Evolutionary conservation across 2,113 vertebrate genomes (phyloP), one percentile per base, ranked within the genome.

Genomic region (Myiozetetes cayanensis): DNA sequence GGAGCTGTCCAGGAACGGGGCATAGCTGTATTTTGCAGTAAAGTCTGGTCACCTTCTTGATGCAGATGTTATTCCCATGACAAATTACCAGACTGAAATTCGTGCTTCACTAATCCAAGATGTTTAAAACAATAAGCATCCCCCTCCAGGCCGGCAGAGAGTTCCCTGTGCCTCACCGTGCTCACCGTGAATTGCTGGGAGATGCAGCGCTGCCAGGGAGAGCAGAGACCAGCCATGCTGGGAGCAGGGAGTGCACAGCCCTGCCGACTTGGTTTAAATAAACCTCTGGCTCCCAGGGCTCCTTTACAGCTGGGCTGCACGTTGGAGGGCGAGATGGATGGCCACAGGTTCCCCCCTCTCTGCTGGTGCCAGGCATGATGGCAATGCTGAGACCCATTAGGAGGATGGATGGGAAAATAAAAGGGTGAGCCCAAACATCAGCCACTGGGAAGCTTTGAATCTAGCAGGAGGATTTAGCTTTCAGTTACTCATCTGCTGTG

Each of bases 191-290:
- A 7, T 3, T 10, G 28, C 49, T 68, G 70, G 73, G 59, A 65
- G 49, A 35, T 8, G 8, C 1, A 27, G 33, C 25, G 17, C 61
- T 62, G 56, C 61, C 1, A 3, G 44, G 46, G 30, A 65, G 52
- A 43, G 15, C 58, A 18, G 43, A 49, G 56, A 49, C 30, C 43
- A 63, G 47, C 47, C 2, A 2, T 20, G 62, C 6, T 1, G 0
- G 2, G 21, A 12, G 18, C 55, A 8, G 22, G 1, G 27, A 12
- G 58, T 2, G 1, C 22, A 13, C 2, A 2, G 63, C 10, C 33
- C 8, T 2, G 11, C 55, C 5, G 21, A 2, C 23, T 35, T 30
- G 37, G 21, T 90, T 87, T 43, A 67, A 88, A 85, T 9, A 76
- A 83, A 63, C 25, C 35, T 67, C 19, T 3, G 4, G 14, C 52